Conservation (phyloP, 2,797 vertebrate species). For the Pantherophis vulpinus region DNA sequence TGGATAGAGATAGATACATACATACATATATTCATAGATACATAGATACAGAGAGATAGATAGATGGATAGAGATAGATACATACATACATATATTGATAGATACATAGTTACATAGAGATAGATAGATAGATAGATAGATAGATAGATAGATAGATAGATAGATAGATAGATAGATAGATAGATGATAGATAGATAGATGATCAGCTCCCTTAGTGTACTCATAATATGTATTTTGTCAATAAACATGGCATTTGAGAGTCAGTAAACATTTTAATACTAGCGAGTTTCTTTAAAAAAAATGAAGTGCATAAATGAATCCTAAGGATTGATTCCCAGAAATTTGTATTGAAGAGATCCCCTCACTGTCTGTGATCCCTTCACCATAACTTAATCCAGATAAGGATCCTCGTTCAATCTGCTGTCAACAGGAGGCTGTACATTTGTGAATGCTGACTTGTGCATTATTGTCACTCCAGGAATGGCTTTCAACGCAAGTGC, state of each 20-base stretch:
- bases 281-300: neutral
- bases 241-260: neutral
- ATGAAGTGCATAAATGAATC: neutral
- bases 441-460: neutral
- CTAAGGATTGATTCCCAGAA: neutral
- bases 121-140: too few species aligned
- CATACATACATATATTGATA: too few species aligned
- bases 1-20: too few species aligned
- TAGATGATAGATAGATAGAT: neutral
- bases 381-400: neutral
- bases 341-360: neutral
- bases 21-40: too few species aligned
- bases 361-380: too few species aligned
- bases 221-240: neutral
- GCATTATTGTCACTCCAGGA: neutral
- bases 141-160: too few species aligned
- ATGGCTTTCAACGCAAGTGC: neutral
- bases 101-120: too few species aligned
- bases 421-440: neutral
- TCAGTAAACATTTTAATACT: neutral
- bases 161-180: too few species aligned
- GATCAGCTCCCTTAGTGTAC: neutral
- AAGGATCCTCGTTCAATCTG: neutral
- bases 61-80: too few species aligned
- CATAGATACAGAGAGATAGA: too few species aligned